A percentile compares a stretch with the other conserved stretches of the same genome.
Evolutionary conservation across 2,888 invertebrate species (phyloP).

Genomic region (Anagyrus pseudococci): DNA sequence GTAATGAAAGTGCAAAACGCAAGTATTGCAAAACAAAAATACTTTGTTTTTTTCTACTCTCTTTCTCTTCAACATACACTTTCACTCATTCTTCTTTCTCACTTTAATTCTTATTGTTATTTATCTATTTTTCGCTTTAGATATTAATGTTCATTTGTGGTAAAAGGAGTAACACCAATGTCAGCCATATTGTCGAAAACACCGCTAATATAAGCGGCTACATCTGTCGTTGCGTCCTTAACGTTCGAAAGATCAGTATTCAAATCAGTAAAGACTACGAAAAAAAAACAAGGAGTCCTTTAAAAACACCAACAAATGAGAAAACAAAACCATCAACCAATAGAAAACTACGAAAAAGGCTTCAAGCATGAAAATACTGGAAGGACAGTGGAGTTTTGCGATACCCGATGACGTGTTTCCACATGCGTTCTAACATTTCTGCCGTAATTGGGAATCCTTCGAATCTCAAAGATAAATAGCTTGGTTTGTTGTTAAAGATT

Average conservation of each 20-base stretch:
- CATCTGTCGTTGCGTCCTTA: conserved; percentile 81
- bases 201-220: conserved; percentile 84
- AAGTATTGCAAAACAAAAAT: conserved; percentile 49
- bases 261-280: not conserved
- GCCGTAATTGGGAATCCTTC: too few species aligned
- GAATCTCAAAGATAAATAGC: too few species aligned
- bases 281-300: not conserved
- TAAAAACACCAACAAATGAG: not conserved
- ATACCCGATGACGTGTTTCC: too few species aligned
- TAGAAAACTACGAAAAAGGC: too few species aligned
- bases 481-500: too few species aligned
- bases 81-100: conserved; percentile 4
- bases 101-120: conserved; percentile 29
- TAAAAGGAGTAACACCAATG: conserved; percentile 82
- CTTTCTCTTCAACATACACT: not conserved
- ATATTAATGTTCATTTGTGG: conserved; percentile 77
- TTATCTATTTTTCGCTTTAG: conserved; percentile 36
- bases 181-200: conserved; percentile 88
- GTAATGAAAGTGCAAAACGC: conserved; percentile 39
- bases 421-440: too few species aligned
- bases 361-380: too few species aligned
- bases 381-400: too few species aligned
- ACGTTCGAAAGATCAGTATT: too few species aligned
- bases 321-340: too few species aligned
- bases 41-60: conserved; percentile 33